Evolutionary conservation across 1,140 invertebrate genomes (phyloP), one percentile per base, ranked within the genome.

Genomic region (Eumeta japonica): DNA sequence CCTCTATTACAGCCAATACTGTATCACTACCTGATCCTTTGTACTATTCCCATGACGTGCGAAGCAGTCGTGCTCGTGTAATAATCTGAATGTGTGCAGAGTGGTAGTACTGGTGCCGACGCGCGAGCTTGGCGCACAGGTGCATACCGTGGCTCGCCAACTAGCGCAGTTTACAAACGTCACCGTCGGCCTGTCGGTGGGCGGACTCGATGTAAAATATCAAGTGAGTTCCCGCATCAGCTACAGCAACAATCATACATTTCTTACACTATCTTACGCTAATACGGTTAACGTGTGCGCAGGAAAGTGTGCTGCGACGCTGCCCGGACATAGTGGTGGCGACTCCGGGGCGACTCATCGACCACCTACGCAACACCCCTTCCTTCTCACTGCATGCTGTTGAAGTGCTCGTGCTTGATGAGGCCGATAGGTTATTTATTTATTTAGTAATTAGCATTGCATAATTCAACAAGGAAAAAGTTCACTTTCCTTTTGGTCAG

Each of bases 311-410:
- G 15, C 73, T 98, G 15, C 79, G 94, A 27, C 85, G 88, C 48
- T 90, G 89, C 62, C 96, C 96, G 1, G 97, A 99, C 72, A 86
- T 99, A 52, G 93, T 99, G 1, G 97, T 99, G 62, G 97, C 96
- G 10, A 99, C 97, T 0, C 97, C 97, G 0, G 97, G 97, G 41
- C 82, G 97, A 50, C 81, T 99, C 3, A 97, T 99, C 34, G 97
- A 99, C 78, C 94, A 97, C 77, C 78, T 98, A n/a, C 84, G 90
- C 57, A 97, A 97, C 75, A 91, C 95, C 1, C 93, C 94, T 0
- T 90, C 87, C 10, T 99, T 99, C 64, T 86, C 82, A 13, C 75
- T 99, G 14, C 83, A 90, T 48, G 88, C 82, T 28, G 92, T 99
- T 45, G 96, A 99, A 82, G 88, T 99, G 34, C 75, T 97, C 9